Evolutionary conservation across 2,888 invertebrate genomes (phyloP), one percentile per base, ranked within the genome.

Genomic region (Cheilosia vulpina): DNA sequence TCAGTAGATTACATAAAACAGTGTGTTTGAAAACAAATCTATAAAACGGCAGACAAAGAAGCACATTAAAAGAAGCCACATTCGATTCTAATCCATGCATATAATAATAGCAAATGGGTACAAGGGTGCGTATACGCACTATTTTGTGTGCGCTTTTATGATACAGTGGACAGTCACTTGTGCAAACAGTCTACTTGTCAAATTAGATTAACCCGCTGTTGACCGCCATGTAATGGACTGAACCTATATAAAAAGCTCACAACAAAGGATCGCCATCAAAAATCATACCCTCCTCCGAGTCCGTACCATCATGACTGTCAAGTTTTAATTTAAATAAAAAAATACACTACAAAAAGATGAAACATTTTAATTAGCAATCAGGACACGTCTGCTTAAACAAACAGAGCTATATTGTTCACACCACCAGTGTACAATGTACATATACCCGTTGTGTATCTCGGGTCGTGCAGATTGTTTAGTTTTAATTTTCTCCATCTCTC

Each of bases 331-430:
- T 66, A 21, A 65, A 76, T 19, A 19, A 45, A 45, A 45, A 45
- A 47, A 47, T 47, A 19, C 19, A 52, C 34, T 34, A 43, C 4
- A 62, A 57, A 68, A 65, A 41, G 21, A 76, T 76, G 27, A 52
- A 77, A 72, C 43, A 68, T 83, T 83, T 83, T 83, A 73, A 83
- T 83, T 82, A 82, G 82, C 72, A 72, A 83, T 83, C 83, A 78
- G 68, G 68, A 63, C 83, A 78, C 83, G 83, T 83, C 68, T 68
- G 72, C 72, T 78, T 78, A 73, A 78, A 73, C 73, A 83, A 83
- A 78, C 73, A 83, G 72, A 83, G 72, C 72, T 63, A 43, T 34
- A 72, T 78, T 78, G 77, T 82, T 83, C 62, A 78, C 65, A 47
- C 53, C 27, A 65, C 53, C 27, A 65, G 47, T 72, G 71, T 71